Evolutionary conservation across 2,888 invertebrate genomes (phyloP), one percentile per base, ranked within the genome.

Genomic region (Andrena bucephala): DNA sequence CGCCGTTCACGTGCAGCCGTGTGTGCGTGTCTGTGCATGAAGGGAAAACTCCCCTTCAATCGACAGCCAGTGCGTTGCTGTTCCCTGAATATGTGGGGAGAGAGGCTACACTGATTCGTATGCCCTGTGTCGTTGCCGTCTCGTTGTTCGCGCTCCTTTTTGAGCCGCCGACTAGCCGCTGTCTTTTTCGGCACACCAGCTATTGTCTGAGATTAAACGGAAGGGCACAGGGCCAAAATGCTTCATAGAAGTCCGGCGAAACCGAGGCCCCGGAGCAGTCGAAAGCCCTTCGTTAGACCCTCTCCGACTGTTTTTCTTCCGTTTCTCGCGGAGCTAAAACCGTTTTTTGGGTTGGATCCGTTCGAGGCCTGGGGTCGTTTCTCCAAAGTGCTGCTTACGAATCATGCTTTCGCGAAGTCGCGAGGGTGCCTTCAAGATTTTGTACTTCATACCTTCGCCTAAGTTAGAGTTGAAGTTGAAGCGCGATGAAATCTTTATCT

Each of bases 121-220:
- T 60, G 42, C 72, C 50, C 24, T 24, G 57, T 57, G 72, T 67
- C 66, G 60, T 62, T 60, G 54, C 71, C 42, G 54, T 13, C 71
- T 70, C 65, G 75, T 70, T 77, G 63, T 20, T 65, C 52, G 54
- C 42, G 59, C 67, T 50, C 68, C 76, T 76, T 77, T 71, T 33
- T 77, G 33, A 66, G 52, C 42, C 36, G 73, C 71, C 36, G 7
- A 24, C 48, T 59, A 60, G 60, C 20, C 65, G 33, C 42, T 20
- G 63, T 31, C 59, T 72, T 81, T 84, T 85, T 76, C 65, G 83
- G 68, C 50, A 54, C 60, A 33, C 29, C 60, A 8, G 33, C 79
- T 71, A 87, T 87, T 87, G 81, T 87, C 84, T 76, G 77, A 77
- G 77, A 85, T 85, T 87, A 77, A 81, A 83, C 85, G 86, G 75